Evolutionary conservation across 2,888 invertebrate species (phyloP).

Genomic region (Nemotelus pantherinus): DNA sequence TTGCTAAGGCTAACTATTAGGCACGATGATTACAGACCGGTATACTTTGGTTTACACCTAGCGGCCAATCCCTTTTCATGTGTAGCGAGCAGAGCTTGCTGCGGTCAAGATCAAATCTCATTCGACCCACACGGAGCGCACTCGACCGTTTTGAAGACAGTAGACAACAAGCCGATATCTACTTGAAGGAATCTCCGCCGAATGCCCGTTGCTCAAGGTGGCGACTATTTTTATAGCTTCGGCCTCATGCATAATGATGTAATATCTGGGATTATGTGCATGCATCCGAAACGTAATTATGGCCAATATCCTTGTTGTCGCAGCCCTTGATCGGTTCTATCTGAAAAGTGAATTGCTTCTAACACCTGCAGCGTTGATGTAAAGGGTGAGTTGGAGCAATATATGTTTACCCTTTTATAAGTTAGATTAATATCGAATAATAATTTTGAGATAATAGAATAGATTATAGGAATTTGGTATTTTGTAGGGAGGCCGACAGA

Average conservation of each 20-base stretch:
- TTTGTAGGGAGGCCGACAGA: too few relatives aligned
- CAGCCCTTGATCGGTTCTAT: conserved; percentile 1
- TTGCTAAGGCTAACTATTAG: conserved; percentile 65
- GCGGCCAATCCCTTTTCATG: conserved; percentile 57
- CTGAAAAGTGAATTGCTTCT: not conserved
- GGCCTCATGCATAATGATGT: conserved; percentile 34
- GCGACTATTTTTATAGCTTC: conserved; percentile 25
- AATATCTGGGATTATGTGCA: conserved; percentile 6
- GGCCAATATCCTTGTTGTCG: not conserved
- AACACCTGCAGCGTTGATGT: conserved; percentile 12
- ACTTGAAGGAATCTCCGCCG: conserved; percentile 8
- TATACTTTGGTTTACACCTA: conserved; percentile 66
- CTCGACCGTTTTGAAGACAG: not conserved
- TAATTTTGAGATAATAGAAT: not conserved
- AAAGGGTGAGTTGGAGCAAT: too few relatives aligned
- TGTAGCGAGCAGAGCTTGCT: conserved; percentile 48
- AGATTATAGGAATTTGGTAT: too few relatives aligned
- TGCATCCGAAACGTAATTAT: conserved; percentile 4
- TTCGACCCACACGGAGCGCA: not conserved
- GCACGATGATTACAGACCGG: conserved; percentile 66
- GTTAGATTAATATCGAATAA: not conserved
- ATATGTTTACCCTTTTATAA: not conserved
- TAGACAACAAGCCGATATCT: not conserved
- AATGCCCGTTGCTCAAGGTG: conserved; percentile 13
- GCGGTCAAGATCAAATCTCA: conserved; percentile 46